These are phyloP conservation scores for honey bee (Apis mellifera) DNA, from an alignment of 1,140 invertebrate genomes.

Conservation along the genomic window Amel_HAv3.1 CM009938.2:724501-725000, in stretches of 20 bases:
- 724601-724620: constrained; percentile 23
- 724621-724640: neutral
- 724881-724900: no score
- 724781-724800: no score
- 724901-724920: no score
- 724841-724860: no score
- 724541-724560: neutral
- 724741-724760: neutral
- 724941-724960: no score
- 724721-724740: neutral
- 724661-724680: neutral
- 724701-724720: constrained; percentile 20
- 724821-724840: no score
- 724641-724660: neutral
- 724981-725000: no score
- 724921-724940: no score
- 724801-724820: no score
- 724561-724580: constrained; percentile 16
- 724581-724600: constrained; percentile 34
- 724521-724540: neutral
- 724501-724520: constrained; percentile 30
- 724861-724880: no score
- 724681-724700: constrained; percentile 41
- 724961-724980: no score
- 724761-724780: neutral